Evolutionary conservation across 2,888 invertebrate genomes (phyloP).

Genomic region (Leucoma salicis): DNA sequence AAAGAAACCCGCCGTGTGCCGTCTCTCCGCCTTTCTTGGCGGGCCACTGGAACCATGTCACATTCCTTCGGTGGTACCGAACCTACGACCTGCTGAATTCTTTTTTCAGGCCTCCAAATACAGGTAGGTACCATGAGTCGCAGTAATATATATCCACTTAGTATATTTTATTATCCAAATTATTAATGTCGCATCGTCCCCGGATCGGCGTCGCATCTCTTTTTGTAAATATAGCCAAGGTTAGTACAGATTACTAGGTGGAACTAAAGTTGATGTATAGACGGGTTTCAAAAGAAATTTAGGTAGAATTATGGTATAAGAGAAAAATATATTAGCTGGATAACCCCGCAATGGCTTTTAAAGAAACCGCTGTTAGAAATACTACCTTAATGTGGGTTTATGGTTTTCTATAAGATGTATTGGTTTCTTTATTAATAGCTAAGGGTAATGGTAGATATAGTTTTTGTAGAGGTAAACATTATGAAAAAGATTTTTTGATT

Average conservation of each 20-base stretch:
- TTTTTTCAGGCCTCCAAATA: no score
- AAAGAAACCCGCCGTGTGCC: no score
- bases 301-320: slow-evolving; percentile 48
- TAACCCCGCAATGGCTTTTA: slow-evolving; percentile 31
- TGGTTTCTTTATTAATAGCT: slow-evolving; percentile 3
- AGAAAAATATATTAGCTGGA: slow-evolving; percentile 37
- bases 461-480: no score
- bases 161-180: no score
- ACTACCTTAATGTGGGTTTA: slow-evolving; percentile 16
- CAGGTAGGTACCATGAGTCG: no score
- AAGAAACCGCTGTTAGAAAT: slow-evolving; percentile 22
- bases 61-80: no score
- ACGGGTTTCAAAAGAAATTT: slow-evolving; percentile 57
- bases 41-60: no score
- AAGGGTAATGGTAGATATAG: no score
- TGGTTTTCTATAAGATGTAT: slow-evolving; percentile 7
- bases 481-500: no score
- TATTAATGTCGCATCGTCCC: slow-evolving; percentile 10
- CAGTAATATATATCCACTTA: no score
- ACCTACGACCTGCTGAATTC: no score
- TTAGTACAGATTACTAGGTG: slow-evolving; percentile 67
- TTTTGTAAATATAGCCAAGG: slow-evolving; percentile 38
- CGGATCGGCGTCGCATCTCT: slow-evolving; percentile 37
- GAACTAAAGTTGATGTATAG: slow-evolving; percentile 69
- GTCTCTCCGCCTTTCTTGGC: no score